phyloP scores from a whole-genome alignment of 2,113 vertebrate genomes.

The Lepidothrix coronata region DNA sequence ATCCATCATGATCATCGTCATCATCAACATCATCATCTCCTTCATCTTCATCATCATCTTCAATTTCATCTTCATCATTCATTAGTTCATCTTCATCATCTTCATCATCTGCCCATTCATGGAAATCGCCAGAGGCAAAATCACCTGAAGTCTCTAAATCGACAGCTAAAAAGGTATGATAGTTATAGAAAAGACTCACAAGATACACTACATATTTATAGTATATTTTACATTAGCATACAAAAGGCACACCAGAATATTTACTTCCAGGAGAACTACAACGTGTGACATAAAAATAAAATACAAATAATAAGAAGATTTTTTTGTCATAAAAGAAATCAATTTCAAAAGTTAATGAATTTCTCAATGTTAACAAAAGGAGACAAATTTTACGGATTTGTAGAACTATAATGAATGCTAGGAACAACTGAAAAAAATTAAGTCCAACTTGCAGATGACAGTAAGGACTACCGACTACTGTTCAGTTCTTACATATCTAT shows the following conservation, averaged over 20 bases:
- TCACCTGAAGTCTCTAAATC: constrained; percentile 91
- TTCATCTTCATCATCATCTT: constrained; percentile 88
- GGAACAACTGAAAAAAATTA: not conserved
- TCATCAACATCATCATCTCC: constrained; percentile 84
- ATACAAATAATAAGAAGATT: not conserved
- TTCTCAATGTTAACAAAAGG: not conserved
- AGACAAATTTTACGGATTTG: not conserved
- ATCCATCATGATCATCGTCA: constrained; percentile 85
- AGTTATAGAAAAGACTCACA: not conserved
- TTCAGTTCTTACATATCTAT: not conserved
- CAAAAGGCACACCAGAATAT: not conserved
- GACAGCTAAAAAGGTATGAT: constrained; percentile 65
- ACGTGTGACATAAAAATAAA: not conserved
- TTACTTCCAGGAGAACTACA: not conserved
- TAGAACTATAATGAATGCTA: not conserved
- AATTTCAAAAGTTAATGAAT: not conserved
- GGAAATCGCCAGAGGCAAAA: constrained; percentile 89
- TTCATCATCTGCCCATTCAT: constrained; percentile 83
- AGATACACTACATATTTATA: not conserved
- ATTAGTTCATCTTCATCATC: constrained; percentile 76
- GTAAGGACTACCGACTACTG: not conserved
- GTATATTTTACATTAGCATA: not conserved
- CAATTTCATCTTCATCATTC: constrained; percentile 85
- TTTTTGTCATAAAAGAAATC: not conserved
- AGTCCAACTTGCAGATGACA: not conserved